Percentiles rank a stretch among this genome's conserved stretches.
Evolutionary conservation across 2,797 vertebrate species (phyloP).

Genomic region (Simalia tracyae): DNA sequence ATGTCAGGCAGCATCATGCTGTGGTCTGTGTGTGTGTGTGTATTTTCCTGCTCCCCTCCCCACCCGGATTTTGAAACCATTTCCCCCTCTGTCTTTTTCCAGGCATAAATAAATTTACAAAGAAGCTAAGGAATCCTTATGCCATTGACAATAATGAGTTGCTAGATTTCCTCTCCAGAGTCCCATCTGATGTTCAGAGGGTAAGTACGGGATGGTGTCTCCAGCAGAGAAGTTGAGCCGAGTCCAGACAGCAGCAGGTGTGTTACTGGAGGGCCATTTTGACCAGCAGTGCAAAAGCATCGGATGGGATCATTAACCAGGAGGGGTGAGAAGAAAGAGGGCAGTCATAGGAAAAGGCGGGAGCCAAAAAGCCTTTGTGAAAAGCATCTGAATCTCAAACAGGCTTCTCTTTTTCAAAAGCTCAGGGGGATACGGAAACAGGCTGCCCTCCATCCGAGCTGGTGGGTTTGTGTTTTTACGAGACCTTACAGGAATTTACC

Average conservation of each 20-base stretch:
- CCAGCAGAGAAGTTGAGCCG: constrained; percentile 23
- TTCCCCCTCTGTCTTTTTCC: constrained; percentile 66
- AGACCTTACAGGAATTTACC: neutral
- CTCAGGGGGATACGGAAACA: neutral
- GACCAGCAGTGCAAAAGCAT: constrained; percentile 57
- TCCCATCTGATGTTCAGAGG: constrained; percentile 98
- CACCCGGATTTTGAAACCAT: constrained; percentile 11
- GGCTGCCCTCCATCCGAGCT: neutral
- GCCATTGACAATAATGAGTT: constrained; percentile 91
- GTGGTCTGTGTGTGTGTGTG: neutral
- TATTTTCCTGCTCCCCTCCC: neutral
- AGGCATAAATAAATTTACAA: constrained; percentile 99
- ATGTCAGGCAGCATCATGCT: constrained; percentile 11
- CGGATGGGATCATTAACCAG: constrained; percentile 55
- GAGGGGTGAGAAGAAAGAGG: neutral
- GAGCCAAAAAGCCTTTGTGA: constrained; percentile 51
- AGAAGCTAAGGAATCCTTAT: constrained; percentile 94
- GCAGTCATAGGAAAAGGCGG: constrained; percentile 65
- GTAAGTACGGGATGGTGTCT: constrained; percentile 78
- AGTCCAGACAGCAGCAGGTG: constrained; percentile 29
- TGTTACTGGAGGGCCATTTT: constrained; percentile 29
- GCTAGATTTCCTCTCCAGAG: constrained; percentile 96
- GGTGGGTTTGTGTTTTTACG: neutral
- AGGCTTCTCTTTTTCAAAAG: constrained; percentile 59
- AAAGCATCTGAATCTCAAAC: constrained; percentile 63